phyloP scores from a whole-genome alignment of 1,140 invertebrate genomes.

The Chelonus insularis region DNA sequence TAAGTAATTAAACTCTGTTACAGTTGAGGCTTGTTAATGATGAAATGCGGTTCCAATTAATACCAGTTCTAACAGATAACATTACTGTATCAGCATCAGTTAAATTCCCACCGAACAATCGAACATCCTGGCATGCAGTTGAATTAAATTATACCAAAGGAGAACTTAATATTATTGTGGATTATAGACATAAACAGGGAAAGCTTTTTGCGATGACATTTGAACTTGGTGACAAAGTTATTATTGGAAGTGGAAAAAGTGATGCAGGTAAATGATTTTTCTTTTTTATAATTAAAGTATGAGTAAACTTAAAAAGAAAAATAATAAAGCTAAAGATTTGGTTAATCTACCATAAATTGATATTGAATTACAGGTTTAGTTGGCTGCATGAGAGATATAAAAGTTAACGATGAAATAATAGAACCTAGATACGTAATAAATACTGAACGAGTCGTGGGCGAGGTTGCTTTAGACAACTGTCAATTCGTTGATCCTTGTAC shows the following conservation, averaged over 20 bases:
- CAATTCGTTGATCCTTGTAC: constrained; percentile 87
- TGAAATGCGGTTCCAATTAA: constrained; percentile 79
- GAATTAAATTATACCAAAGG: constrained; percentile 77
- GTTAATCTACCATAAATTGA: too few relatives aligned
- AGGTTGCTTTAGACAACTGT: constrained; percentile 89
- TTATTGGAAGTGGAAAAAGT: constrained; percentile 76
- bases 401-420: constrained; percentile 70
- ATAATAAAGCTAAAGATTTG: too few relatives aligned
- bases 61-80: constrained; percentile 71
- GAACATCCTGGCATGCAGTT: constrained; percentile 76
- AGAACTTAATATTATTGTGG: constrained; percentile 73
- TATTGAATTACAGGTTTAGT: constrained; percentile 82
- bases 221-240: constrained; percentile 63
- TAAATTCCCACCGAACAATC: constrained; percentile 70
- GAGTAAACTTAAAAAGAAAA: too few relatives aligned
- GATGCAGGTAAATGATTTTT: constrained; percentile 49
- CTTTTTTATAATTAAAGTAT: too few relatives aligned
- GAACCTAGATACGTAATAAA: constrained; percentile 77
- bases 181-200: constrained; percentile 72
- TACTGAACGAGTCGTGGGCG: constrained; percentile 78
- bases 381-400: constrained; percentile 87
- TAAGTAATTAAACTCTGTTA: too few relatives aligned
- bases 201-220: constrained; percentile 66
- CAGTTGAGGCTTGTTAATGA: constrained; percentile 79
- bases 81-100: constrained; percentile 75